A percentile compares a stretch with the other conserved stretches of the same genome.
These are phyloP conservation scores for Ammospiza nelsoni DNA, from an alignment of 2,113 vertebrate genomes.

Conservation along the genomic window DNA sequence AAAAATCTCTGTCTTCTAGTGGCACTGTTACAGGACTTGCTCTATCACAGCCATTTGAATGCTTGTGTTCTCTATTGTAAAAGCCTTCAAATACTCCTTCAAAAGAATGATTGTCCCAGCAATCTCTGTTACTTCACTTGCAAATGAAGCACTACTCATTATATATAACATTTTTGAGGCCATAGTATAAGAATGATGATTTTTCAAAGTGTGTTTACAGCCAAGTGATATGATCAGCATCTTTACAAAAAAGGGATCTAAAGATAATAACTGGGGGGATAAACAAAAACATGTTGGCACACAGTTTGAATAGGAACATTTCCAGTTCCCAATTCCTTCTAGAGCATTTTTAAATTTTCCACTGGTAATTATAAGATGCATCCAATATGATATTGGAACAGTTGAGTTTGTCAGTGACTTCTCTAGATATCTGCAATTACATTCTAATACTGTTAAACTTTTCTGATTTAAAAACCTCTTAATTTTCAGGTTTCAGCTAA, in stretches of 20 bases:
- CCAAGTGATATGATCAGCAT: background rate
- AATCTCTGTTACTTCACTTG: background rate
- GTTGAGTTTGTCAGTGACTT: background rate
- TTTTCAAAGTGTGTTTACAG: background rate
- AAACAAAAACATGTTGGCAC: background rate
- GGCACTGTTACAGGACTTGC: background rate
- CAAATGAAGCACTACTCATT: background rate
- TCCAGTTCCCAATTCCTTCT: background rate
- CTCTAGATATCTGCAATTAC: background rate
- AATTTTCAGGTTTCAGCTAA: background rate
- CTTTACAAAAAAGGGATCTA: background rate
- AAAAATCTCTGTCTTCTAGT: background rate
- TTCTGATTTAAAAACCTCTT: background rate
- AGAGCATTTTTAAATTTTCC: background rate
- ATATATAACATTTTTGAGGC: background rate
- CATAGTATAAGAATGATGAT: background rate
- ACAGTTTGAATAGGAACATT: background rate
- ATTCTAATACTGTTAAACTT: background rate
- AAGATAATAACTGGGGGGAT: background rate
- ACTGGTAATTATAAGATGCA: background rate
- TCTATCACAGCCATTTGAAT: background rate
- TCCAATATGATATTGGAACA: background rate
- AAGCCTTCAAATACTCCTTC: background rate
- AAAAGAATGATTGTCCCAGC: background rate
- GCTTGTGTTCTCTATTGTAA: background rate